These are phyloP conservation scores for Centropus unirufus DNA, from an alignment of 2,113 vertebrate genomes.

Conservation along the genomic window DNA sequence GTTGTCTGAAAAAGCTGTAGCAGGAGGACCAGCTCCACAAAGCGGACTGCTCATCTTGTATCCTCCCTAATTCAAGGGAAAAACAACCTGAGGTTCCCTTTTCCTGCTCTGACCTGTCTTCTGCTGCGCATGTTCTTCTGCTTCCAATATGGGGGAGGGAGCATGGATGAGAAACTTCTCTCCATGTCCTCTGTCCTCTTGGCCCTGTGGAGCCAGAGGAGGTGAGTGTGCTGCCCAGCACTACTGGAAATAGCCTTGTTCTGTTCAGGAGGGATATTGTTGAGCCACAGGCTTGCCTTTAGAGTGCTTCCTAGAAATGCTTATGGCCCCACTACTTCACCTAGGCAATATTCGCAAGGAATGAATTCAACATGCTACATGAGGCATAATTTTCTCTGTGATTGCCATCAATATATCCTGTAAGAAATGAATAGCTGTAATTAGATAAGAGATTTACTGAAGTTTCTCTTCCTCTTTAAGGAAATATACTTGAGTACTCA, in stretches of 20 bases:
- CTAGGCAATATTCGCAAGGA: neutral
- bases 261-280: neutral
- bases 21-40: neutral
- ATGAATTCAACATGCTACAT: neutral
- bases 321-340: neutral
- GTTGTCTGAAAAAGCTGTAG: neutral
- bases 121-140: neutral
- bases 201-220: neutral
- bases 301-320: neutral
- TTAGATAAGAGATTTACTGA: neutral
- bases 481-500: accelerated
- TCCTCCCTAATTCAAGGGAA: neutral
- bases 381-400: neutral
- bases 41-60: neutral
- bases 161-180: neutral
- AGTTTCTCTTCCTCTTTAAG: neutral
- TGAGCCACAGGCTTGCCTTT: neutral
- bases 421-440: neutral
- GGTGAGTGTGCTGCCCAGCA: neutral
- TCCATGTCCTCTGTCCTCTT: neutral
- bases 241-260: neutral
- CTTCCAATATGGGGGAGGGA: accelerated
- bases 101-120: neutral
- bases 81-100: neutral
- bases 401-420: neutral